Conservation (phyloP, 1,140 invertebrate genomes). For the Agraylea sexmaculata region DNA sequence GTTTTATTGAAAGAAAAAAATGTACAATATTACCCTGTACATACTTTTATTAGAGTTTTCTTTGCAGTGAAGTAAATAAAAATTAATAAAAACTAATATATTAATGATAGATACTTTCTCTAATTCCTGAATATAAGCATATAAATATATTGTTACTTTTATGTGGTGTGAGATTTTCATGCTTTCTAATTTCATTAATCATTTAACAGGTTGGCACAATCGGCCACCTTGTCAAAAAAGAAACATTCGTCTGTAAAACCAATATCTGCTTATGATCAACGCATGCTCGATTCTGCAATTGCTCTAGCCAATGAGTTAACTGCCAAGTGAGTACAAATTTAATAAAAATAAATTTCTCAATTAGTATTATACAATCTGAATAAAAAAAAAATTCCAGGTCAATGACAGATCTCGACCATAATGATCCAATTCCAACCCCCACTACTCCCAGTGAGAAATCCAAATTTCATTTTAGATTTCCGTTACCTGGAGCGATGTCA, state of each 20-base stretch:
- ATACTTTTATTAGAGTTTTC: too few relatives aligned
- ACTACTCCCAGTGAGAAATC: conserved; percentile 64
- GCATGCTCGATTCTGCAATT: conserved; percentile 87
- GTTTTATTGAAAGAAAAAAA: conserved; percentile 24
- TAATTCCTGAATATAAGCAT: not conserved
- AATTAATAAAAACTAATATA: too few relatives aligned
- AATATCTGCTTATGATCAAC: conserved; percentile 87
- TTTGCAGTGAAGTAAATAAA: too few relatives aligned
- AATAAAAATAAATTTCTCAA: not conserved
- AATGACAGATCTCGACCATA: conserved; percentile 68
- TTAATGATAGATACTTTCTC: too few relatives aligned
- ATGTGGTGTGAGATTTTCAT: not conserved
- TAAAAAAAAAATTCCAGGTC: conserved; percentile 38
- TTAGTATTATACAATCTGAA: not conserved
- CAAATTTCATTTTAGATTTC: conserved; percentile 85
- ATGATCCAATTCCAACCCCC: conserved; percentile 47
- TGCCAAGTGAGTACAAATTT: conserved; percentile 39
- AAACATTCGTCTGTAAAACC: conserved; percentile 82
- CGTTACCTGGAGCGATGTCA: conserved; percentile 31
- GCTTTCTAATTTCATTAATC: conserved; percentile 5
- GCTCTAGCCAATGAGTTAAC: conserved; percentile 89
- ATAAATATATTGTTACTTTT: conserved; percentile 2
- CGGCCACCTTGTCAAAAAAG: conserved; percentile 45
- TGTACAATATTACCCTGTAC: too few relatives aligned
- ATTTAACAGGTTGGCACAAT: conserved; percentile 24